These are phyloP conservation scores for Agriopis marginaria DNA, from an alignment of 2,888 invertebrate species.

Conservation along the genomic window DNA sequence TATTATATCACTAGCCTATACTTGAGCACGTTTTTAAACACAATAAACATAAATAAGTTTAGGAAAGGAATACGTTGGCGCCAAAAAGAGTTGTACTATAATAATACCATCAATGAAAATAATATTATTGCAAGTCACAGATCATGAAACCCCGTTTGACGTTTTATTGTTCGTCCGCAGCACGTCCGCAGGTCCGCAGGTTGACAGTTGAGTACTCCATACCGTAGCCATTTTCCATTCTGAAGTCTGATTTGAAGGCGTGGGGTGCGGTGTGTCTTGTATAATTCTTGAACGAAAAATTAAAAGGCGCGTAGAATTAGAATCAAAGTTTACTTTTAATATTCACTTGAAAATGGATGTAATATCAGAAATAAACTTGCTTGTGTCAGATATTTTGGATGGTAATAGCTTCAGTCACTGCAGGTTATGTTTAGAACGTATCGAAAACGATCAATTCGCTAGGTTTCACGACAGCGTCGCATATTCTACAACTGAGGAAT, in stretches of 20 bases:
- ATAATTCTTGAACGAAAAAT: constrained; percentile 28
- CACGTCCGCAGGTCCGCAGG: too few species aligned
- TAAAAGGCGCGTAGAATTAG: constrained; percentile 24
- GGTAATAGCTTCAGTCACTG: constrained; percentile 72
- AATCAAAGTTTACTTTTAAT: constrained; percentile 13
- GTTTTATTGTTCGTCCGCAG: too few species aligned
- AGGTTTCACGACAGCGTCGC: constrained; percentile 65
- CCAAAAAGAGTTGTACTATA: too few species aligned
- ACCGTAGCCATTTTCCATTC: background rate
- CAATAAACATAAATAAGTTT: too few species aligned
- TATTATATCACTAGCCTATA: too few species aligned
- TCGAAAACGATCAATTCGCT: constrained; percentile 62
- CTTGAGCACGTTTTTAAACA: too few species aligned
- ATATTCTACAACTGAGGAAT: constrained; percentile 50
- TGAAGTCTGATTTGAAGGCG: background rate
- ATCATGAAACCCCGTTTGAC: too few species aligned
- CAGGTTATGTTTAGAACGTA: constrained; percentile 74
- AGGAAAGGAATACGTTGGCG: too few species aligned
- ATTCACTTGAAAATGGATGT: constrained; percentile 4
- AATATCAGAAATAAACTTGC: constrained; percentile 21
- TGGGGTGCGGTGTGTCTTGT: too few species aligned
- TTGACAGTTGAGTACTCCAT: too few species aligned
- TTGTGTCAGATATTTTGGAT: constrained; percentile 69
- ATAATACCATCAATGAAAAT: too few species aligned
- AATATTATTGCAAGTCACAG: too few species aligned